phyloP scores from a whole-genome alignment of 2,888 invertebrate species.

The Quadroppia sp. region DNA sequence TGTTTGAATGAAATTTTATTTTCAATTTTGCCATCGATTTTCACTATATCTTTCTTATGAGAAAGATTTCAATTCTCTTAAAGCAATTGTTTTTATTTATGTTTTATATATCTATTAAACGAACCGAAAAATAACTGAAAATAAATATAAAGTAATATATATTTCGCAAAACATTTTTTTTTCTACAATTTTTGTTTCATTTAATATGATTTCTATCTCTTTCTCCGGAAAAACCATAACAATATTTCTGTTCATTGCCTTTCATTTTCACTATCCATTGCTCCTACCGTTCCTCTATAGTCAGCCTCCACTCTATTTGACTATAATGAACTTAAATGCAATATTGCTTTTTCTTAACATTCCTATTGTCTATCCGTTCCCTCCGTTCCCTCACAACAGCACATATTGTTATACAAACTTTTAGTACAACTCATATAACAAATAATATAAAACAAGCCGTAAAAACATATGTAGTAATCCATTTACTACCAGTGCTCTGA shows the following conservation, averaged over 20 bases:
- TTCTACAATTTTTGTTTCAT: not conserved
- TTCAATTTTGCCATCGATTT: too few relatives aligned
- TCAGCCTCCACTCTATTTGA: not conserved
- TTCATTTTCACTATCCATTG: not conserved
- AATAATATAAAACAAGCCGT: not conserved
- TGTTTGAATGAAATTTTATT: too few relatives aligned
- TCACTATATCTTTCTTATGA: too few relatives aligned
- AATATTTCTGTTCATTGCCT: not conserved
- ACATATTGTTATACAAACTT: too few relatives aligned
- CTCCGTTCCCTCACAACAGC: slow-evolving; percentile 37
- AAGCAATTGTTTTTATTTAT: too few relatives aligned
- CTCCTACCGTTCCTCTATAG: not conserved
- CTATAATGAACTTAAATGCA: slow-evolving; percentile 17
- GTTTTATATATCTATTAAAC: not conserved
- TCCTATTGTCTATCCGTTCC: slow-evolving; percentile 47
- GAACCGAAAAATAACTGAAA: not conserved
- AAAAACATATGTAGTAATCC: not conserved
- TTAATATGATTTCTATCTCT: slow-evolving; percentile 10
- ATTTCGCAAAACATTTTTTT: not conserved
- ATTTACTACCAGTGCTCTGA: not conserved
- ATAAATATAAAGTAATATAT: not conserved
- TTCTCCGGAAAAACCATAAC: slow-evolving; percentile 12
- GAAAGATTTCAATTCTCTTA: too few relatives aligned
- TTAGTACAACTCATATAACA: too few relatives aligned
- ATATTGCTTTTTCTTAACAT: slow-evolving; percentile 20